Evolutionary conservation across 2,797 vertebrate genomes (phyloP), one percentile per base, ranked within the genome.

Genomic region (Gymnopithys bicolor): DNA sequence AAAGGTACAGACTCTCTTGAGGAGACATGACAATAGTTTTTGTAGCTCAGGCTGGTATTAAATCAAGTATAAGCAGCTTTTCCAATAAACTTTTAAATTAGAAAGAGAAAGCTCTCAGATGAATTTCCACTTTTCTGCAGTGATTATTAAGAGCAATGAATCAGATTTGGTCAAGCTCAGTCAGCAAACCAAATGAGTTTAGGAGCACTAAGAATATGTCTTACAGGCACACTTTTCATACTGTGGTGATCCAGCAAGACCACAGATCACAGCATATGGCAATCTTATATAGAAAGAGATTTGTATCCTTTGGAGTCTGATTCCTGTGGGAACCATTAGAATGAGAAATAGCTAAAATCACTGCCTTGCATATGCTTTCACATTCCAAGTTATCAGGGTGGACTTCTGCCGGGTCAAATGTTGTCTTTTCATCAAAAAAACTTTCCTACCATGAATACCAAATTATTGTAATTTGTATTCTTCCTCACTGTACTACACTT

Each of bases 51-150:
- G 70, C 46, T 84, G 87, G 56, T 84, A 84, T 89, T 96, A 96
- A 96, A 96, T 96, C 76, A 95, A 79, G 49, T 85, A 84, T 87
- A 97, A 97, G 84, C 77, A 96, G 94, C 52, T 63, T 96, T 95
- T 97, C 78, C 95, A 93, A 93, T 94, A 95, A 93, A 87, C 37
- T 70, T 96, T 78, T 96, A 97, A 97, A 97, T 97, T 96, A 97
- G 80, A 76, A 93, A 84, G 63, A 80, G 49, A 87, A 89, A 94
- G 71, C 86, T 93, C 87, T 94, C 84, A 66, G 67, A 75, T 80
- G 87, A 97, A 90, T 91, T 97, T 95, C 94, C 90, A 93, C 87
- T 83, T 90, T 96, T 91, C 76, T 94, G 86, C 48, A 48, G 75
- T 69, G 49, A 90, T 96, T 95, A 95, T 94, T 96, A 92, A 83